These are phyloP conservation scores for Potamarius usumacintae DNA, from an alignment of 2,113 vertebrate species.

Conservation along the genomic window DNA sequence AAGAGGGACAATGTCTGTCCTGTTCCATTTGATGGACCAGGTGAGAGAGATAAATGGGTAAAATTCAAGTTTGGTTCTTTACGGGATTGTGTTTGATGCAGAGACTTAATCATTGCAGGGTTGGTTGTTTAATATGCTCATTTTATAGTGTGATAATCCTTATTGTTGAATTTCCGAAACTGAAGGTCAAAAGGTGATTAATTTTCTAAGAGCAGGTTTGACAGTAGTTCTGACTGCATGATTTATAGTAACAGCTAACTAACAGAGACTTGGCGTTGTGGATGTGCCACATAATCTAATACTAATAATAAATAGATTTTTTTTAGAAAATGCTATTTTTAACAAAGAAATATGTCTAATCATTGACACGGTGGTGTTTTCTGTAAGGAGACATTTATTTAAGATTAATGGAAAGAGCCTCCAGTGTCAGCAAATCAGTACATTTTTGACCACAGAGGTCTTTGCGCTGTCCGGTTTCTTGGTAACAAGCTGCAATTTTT, in stretches of 20 bases:
- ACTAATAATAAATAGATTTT: neutral
- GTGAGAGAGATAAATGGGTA: conserved; percentile 45
- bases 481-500: no score
- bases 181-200: neutral
- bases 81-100: neutral
- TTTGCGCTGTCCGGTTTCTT: no score
- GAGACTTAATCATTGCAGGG: neutral
- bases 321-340: neutral
- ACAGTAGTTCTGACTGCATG: neutral
- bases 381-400: no score
- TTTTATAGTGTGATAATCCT: neutral
- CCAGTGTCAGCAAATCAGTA: no score
- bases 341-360: neutral
- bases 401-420: no score
- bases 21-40: conserved; percentile 70
- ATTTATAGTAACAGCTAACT: neutral
- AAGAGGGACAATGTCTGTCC: conserved; percentile 69
- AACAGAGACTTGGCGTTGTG: neutral
- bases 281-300: neutral
- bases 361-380: neutral
- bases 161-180: neutral
- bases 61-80: neutral
- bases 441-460: no score
- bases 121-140: neutral
- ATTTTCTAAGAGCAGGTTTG: neutral